Conservation (phyloP, 2,797 vertebrate species). For the Okamejei kenojei region DNA sequence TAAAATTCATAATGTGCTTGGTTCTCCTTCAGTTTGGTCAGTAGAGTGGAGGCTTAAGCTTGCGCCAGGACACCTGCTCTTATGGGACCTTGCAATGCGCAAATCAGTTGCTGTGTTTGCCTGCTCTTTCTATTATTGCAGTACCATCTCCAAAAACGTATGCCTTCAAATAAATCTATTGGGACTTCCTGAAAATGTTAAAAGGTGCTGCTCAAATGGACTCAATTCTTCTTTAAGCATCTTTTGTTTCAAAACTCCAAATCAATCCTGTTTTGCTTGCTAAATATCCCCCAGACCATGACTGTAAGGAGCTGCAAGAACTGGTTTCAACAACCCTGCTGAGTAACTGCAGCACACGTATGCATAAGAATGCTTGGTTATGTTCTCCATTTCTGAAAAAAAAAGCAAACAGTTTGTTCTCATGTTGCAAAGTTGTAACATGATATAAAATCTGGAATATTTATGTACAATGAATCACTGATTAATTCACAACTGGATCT, state of each 20-base stretch:
- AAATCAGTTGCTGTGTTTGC: conserved; percentile 11
- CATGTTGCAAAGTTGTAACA: not conserved
- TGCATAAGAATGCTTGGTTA: not conserved
- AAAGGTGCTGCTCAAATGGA: not conserved
- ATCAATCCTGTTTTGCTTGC: not conserved
- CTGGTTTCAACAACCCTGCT: not conserved
- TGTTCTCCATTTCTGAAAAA: not conserved
- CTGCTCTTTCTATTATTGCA: not conserved
- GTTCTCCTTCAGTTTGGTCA: not conserved
- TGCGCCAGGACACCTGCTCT: not conserved
- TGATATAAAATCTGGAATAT: not conserved
- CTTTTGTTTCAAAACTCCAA: not conserved
- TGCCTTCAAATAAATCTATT: not conserved
- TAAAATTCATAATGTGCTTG: not conserved
- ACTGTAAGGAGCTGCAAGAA: not conserved
- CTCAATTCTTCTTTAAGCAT: not conserved
- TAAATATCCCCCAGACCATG: not conserved
- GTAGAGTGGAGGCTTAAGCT: not conserved
- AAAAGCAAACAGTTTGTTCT: not conserved
- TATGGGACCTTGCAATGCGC: conserved; percentile 2
- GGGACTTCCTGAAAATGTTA: not conserved
- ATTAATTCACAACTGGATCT: not conserved
- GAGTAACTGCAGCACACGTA: too few species aligned
- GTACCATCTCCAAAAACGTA: too few species aligned
- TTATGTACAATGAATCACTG: not conserved